Percentiles rank a stretch among this genome's conserved stretches.
phyloP scores from a whole-genome alignment of 2,888 invertebrate genomes.

The Camptogramma bilineatum region DNA sequence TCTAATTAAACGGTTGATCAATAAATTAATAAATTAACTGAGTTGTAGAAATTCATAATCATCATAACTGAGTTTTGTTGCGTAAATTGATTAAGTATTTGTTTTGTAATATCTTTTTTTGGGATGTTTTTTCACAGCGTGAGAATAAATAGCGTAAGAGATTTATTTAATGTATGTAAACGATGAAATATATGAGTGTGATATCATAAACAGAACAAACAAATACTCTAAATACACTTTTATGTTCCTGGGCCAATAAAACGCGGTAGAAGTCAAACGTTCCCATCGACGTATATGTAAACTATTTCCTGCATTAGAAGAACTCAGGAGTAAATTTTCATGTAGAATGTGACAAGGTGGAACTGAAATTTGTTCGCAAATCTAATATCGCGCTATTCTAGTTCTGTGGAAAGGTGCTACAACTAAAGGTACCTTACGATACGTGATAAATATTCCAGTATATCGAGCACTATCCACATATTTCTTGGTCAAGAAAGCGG shows the following conservation, averaged over 20 bases:
- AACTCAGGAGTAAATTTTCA: background rate
- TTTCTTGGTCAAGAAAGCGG: slow-evolving; percentile 32
- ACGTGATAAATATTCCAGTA: slow-evolving; percentile 35
- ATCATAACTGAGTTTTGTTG: too few species aligned
- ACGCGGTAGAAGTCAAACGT: too few species aligned
- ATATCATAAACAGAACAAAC: too few species aligned
- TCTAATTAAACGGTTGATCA: slow-evolving; percentile 42
- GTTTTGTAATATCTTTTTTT: background rate
- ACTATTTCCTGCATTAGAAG: background rate
- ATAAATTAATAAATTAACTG: slow-evolving; percentile 39
- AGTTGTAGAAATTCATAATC: too few species aligned
- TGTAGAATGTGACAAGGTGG: slow-evolving; percentile 14
- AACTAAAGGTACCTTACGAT: slow-evolving; percentile 29
- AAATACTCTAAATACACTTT: too few species aligned
- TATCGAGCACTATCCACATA: slow-evolving; percentile 29
- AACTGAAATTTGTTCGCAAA: slow-evolving; percentile 19
- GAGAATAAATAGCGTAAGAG: too few species aligned
- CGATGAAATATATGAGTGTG: too few species aligned
- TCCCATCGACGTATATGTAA: background rate
- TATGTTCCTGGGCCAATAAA: too few species aligned
- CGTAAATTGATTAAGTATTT: too few species aligned
- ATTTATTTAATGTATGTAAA: too few species aligned
- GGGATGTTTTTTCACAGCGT: background rate
- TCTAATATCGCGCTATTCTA: slow-evolving; percentile 32
- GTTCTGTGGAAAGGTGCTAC: slow-evolving; percentile 28